These are phyloP conservation scores for Danio tinwini DNA, from an alignment of 2,797 vertebrate species.

Conservation along the genomic window DNA sequence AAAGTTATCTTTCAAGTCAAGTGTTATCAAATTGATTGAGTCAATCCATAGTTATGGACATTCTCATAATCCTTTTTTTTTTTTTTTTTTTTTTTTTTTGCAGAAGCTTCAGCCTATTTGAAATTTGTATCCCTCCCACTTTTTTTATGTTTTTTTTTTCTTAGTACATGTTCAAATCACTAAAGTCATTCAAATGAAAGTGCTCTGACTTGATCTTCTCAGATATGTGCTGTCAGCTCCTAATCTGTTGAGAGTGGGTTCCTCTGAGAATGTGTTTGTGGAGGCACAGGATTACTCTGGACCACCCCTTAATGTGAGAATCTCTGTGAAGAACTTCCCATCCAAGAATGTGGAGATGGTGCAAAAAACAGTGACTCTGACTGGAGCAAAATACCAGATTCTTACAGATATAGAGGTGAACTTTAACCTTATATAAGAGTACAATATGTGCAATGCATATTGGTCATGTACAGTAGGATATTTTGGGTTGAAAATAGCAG, in stretches of 20 bases:
- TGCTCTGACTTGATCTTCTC: neutral
- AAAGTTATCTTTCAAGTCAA: too few species aligned
- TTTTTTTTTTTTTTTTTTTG: too few species aligned
- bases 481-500: neutral
- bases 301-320: constrained; percentile 14
- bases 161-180: too few species aligned
- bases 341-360: constrained; percentile 10
- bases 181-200: too few species aligned
- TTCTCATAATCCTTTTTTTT: too few species aligned
- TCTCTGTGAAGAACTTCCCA: constrained; percentile 48
- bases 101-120: too few species aligned
- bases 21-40: too few species aligned
- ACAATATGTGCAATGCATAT: too few species aligned
- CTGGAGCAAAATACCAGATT: constrained; percentile 24
- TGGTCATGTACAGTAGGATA: neutral
- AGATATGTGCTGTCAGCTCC: constrained; percentile 56
- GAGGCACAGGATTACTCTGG: constrained; percentile 58
- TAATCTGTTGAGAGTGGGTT: constrained; percentile 60
- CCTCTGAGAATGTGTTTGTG: constrained; percentile 58
- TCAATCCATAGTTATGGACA: too few species aligned
- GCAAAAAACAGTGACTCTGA: constrained; percentile 22
- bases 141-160: too few species aligned
- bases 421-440: neutral
- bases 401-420: constrained; percentile 49
- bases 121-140: too few species aligned